Base-by-base conservation (phyloP, 2,797 vertebrate species). In the Anguilla obscura region DNA sequence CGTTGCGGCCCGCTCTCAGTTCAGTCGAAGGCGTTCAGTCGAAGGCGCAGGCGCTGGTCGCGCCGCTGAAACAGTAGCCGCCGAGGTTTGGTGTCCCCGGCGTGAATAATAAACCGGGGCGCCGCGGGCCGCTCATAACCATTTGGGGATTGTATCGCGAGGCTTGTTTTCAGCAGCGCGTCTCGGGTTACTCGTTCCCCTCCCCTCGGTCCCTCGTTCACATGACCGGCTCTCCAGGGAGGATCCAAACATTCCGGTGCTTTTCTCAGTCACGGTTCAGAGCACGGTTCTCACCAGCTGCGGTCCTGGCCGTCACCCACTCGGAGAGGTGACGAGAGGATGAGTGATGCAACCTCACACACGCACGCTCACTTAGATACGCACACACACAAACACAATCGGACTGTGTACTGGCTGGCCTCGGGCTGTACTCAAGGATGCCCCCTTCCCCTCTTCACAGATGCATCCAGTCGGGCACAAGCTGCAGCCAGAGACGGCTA, bases 271-370 rank as follows among this genome's bases (percentile, higher is more conserved):
- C 40, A 82, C 21, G 40, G 45, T 45, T 36, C 40, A 48, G 40
- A 48, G 21, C 30, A 10, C 74, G 10, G 7, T 14, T 18, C 30
- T 30, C 14, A 18, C 74, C 74, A 40, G 16, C 18, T 40, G 76
- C 24, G 79, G 21, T 24, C 79, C 79, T 82, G 79, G 79, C 79
- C 33, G 10, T 82, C 40, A 16, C 79, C 79, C 45, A n/a, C 45
- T 50, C 16, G 10, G 79, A 82, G 79, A 82, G 40, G 79, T 82
- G 79, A 82, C 6, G 40, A 82, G 21, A 82, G 79, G 79, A 82
- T 76, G 74, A 40, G 12, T 76, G 74, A 76, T 76, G 74, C 36
- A 40, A 14, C 18, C 2, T 33, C 27, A 21, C 18, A 27, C 14
- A 24, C 1, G 0, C 76, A 40, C 76, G 4, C 4, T 1, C 76